Conservation (phyloP, 2,888 invertebrate genomes). For the Adela reaumurella region DNA sequence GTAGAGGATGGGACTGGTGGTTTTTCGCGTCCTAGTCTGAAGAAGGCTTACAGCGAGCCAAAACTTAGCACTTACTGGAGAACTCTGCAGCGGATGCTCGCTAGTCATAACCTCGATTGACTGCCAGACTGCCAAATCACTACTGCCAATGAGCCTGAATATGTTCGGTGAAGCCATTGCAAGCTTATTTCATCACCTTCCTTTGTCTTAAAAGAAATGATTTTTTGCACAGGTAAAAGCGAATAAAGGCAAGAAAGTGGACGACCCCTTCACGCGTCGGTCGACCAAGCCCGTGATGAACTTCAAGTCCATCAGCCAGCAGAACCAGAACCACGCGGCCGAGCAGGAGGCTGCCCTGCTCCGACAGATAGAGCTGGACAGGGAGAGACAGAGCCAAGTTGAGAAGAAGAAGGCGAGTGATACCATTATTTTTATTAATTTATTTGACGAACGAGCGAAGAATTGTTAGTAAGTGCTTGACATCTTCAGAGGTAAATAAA, state of each 20-base stretch:
- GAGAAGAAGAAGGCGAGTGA: constrained; percentile 18
- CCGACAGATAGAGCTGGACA: constrained; percentile 21
- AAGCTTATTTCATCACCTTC: too few species aligned
- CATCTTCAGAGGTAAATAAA: too few species aligned
- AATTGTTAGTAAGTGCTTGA: too few species aligned
- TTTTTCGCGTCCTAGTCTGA: too few species aligned
- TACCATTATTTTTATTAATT: not conserved
- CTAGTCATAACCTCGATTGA: too few species aligned
- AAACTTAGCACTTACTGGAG: too few species aligned
- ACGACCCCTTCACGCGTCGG: constrained; percentile 88
- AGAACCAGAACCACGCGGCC: constrained; percentile 22
- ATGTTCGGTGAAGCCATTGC: too few species aligned
- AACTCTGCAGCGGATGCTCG: too few species aligned
- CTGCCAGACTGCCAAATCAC: too few species aligned
- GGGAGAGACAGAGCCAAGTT: constrained; percentile 40
- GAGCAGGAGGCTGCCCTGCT: constrained; percentile 44
- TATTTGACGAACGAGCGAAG: not conserved
- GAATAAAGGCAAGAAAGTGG: constrained; percentile 70
- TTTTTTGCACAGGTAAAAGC: constrained; percentile 54
- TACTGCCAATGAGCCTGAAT: too few species aligned
- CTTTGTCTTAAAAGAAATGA: not conserved
- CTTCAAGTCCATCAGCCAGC: constrained; percentile 55
- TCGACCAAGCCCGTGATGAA: constrained; percentile 88
- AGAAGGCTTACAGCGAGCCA: too few species aligned
- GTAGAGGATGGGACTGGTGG: too few species aligned